Percentiles rank a stretch among this genome's conserved stretches.
These are phyloP conservation scores for Cygnus buccinator DNA, from an alignment of 2,113 vertebrate genomes.

Conservation along the genomic window DNA sequence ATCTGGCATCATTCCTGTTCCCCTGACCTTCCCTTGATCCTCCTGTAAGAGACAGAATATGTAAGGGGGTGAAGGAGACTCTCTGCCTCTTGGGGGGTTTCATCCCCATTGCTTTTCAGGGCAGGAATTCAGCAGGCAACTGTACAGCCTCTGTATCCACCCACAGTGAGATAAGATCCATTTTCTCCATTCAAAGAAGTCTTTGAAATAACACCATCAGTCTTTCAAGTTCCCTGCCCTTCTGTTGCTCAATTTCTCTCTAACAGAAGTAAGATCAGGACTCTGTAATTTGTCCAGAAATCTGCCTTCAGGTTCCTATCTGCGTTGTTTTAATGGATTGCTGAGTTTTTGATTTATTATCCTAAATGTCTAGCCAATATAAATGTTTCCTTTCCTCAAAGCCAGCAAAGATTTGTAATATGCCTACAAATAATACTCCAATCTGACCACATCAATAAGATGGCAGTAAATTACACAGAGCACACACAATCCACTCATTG, in stretches of 20 bases:
- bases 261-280: neutral
- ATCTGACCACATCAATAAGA: slow-evolving; percentile 44
- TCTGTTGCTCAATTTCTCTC: neutral
- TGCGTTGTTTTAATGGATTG: slow-evolving; percentile 20
- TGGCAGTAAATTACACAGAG: neutral
- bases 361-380: slow-evolving; percentile 17
- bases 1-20: neutral
- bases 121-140: neutral
- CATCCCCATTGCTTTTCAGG: neutral
- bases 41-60: neutral
- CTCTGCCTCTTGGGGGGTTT: neutral
- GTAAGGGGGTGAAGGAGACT: fast-evolving
- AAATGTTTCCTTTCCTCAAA: slow-evolving; percentile 65
- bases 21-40: neutral
- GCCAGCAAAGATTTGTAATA: slow-evolving; percentile 44
- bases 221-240: neutral
- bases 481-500: neutral
- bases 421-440: slow-evolving; percentile 13
- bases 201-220: neutral
- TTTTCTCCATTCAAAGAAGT: neutral
- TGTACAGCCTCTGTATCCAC: neutral
- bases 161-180: neutral
- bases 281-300: neutral
- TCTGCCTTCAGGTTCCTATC: neutral
- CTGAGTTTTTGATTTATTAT: slow-evolving; percentile 60